These are phyloP conservation scores for Rhyacophila evoluta DNA, from an alignment of 2,888 invertebrate genomes.

Conservation along the genomic window DNA sequence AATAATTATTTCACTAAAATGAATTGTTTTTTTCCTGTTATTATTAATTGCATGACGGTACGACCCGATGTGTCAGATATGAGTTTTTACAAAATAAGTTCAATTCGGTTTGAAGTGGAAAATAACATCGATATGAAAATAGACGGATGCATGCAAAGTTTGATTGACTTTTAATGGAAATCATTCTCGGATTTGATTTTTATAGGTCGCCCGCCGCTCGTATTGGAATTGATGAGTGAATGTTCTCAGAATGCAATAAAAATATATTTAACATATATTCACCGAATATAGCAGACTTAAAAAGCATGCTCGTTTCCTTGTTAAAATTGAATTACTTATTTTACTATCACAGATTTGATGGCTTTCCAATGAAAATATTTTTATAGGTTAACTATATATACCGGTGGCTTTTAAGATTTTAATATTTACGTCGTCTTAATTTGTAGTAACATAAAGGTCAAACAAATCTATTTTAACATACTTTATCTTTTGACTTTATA, in stretches of 20 bases:
- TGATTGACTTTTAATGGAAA: slow-evolving; percentile 28
- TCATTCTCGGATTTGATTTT: not conserved
- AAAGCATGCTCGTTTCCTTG: not conserved
- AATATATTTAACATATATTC: not conserved
- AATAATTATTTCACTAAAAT: too few species aligned
- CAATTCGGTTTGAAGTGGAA: not conserved
- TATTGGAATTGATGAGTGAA: not conserved
- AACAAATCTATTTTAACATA: too few species aligned
- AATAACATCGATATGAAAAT: slow-evolving; percentile 11
- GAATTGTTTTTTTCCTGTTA: not conserved
- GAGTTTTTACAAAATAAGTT: not conserved
- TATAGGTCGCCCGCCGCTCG: not conserved
- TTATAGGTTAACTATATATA: too few species aligned
- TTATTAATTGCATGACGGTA: not conserved
- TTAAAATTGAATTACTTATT: not conserved
- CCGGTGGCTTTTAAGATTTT: too few species aligned
- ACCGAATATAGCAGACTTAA: not conserved
- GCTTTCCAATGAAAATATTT: too few species aligned
- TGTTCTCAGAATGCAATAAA: slow-evolving; percentile 2
- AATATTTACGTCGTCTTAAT: too few species aligned
- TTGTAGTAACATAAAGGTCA: too few species aligned
- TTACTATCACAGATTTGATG: not conserved
- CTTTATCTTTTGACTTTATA: too few species aligned
- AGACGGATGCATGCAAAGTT: slow-evolving; percentile 19
- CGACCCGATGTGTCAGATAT: not conserved